These are phyloP conservation scores for Trachurus trachurus DNA, from an alignment of 2,797 vertebrate genomes.

Conservation along the genomic window DNA sequence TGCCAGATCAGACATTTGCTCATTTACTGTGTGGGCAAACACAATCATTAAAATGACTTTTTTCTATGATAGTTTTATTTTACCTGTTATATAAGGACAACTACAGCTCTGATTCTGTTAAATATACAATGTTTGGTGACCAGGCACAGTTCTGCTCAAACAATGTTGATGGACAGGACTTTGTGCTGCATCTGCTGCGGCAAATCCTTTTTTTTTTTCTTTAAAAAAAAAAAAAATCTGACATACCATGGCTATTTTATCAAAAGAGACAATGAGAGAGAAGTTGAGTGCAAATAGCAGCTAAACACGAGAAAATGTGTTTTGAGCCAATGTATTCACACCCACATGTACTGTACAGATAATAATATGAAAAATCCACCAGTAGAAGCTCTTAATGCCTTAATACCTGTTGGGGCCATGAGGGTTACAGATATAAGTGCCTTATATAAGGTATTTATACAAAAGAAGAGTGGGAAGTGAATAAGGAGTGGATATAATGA, in stretches of 20 bases:
- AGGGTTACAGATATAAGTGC: no score
- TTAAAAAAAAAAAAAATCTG: not conserved
- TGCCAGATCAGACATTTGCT: not conserved
- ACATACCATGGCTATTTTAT: not conserved
- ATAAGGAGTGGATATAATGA: no score
- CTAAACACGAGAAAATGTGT: not conserved
- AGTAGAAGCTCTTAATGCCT: not conserved
- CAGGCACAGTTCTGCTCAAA: not conserved
- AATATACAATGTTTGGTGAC: not conserved
- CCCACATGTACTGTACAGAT: not conserved
- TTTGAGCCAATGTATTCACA: not conserved
- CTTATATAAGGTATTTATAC: no score
- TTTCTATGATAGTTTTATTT: not conserved
- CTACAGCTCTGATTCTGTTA: not conserved
- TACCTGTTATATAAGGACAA: not conserved
- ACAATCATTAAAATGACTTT: not conserved
- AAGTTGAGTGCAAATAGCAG: not conserved
- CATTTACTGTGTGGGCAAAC: not conserved
- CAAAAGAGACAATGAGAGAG: not conserved
- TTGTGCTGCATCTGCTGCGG: not conserved
- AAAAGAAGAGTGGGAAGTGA: no score
- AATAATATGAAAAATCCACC: not conserved
- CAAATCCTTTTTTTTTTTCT: not conserved
- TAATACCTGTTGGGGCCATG: no score
- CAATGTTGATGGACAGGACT: no score